Evolutionary conservation across 2,888 invertebrate species (phyloP), one percentile per base, ranked within the genome.

Genomic region (Lasioglossum morio): DNA sequence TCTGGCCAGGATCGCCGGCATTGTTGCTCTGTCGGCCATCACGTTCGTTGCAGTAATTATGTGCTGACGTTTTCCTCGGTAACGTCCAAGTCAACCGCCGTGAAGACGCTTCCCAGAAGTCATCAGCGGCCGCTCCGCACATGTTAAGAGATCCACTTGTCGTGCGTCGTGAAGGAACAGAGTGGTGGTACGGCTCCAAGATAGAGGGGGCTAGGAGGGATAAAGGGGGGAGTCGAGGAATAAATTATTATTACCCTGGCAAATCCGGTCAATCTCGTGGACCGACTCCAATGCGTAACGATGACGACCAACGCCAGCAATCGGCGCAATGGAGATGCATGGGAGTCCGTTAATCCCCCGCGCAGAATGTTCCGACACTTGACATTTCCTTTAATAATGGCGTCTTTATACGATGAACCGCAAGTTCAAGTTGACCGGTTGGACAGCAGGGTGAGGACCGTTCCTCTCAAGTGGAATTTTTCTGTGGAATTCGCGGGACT

Each of bases 1-100:
- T 79, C 80, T 82, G 70, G 82, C 66, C 78, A 78, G 84, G 73
- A 63, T 34, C 60, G 43, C 40, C 53, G 37, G 79, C 83, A 85
- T 87, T 82, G 88, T 90, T 88, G 91, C 88, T 90, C 85, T 40
- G 82, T 83, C 78, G 76, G 81, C 66, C 82, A 85, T 86, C 88
- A 90, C 89, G 91, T 91, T 93, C 92, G 93, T 94, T 91, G 92
- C 92, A 91, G 91, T 94, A 94, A 94, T 94, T 94, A 94, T 91
- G 93, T 90, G 92, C 92, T 91, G 92, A 93, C 92, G 93, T 92
- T 93, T 93, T 92, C 92, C 93, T 92, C 91, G 91, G 87, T 82
- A 85, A 87, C 83, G 80, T 88, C 74, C 87, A 87, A 90, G 89
- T 84, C 91, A 90, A 86, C 88, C 83, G 91, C 86, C 91, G 92